Evolutionary conservation across 2,113 vertebrate species (phyloP).

Genomic region (Elgaria multicarinata): DNA sequence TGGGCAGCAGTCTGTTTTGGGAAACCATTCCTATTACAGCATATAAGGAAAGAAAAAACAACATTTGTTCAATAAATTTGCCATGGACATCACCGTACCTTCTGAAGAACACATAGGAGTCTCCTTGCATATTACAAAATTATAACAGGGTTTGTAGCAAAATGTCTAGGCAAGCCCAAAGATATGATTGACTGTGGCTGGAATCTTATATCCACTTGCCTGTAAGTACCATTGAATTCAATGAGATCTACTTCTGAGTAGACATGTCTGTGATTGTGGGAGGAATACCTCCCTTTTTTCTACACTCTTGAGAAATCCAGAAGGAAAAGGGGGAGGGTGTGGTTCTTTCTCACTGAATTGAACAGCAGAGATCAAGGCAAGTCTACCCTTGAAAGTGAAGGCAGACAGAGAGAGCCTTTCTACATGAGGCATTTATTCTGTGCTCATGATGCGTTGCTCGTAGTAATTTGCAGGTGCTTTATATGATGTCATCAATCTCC

Average conservation of each 20-base stretch:
- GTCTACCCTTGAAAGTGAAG: not conserved
- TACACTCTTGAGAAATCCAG: not conserved
- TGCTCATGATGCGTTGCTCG: too few species aligned
- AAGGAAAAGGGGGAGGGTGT: not conserved
- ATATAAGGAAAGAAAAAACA: not conserved
- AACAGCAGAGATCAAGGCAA: not conserved
- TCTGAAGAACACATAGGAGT: not conserved
- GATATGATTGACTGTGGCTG: not conserved
- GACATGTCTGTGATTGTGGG: not conserved
- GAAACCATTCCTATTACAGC: constrained; percentile 88
- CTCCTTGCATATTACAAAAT: not conserved
- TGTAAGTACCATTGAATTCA: not conserved
- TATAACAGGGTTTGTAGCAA: not conserved
- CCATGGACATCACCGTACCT: not conserved
- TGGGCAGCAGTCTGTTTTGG: constrained; percentile 98
- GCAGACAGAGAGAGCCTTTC: not conserved
- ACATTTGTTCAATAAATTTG: not conserved
- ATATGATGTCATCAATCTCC: too few species aligned
- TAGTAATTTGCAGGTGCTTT: too few species aligned
- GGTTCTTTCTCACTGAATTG: not conserved
- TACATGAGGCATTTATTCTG: too few species aligned
- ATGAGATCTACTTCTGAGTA: not conserved
- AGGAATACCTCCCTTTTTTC: not conserved
- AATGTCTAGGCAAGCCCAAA: not conserved
- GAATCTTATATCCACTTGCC: not conserved